A percentile compares a stretch with the other conserved stretches of the same genome.
phyloP scores from a whole-genome alignment of 2,113 vertebrate genomes.

The Vulpes vulpes region DNA sequence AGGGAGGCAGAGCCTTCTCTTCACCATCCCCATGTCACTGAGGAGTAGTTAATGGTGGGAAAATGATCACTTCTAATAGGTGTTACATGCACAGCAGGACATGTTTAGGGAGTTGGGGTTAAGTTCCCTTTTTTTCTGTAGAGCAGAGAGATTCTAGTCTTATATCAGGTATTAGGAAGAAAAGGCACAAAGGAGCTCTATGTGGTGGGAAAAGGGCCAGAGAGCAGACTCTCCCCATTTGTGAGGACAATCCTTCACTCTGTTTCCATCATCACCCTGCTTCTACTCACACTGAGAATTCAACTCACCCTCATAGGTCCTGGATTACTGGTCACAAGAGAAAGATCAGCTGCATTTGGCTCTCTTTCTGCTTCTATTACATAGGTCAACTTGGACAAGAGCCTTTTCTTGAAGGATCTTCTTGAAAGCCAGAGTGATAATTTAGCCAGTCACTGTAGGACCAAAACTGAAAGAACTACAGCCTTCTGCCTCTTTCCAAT shows the following conservation, averaged over 20 bases:
- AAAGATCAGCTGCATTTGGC: background rate
- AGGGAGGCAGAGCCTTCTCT: background rate
- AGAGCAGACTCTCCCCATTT: background rate
- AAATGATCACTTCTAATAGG: background rate
- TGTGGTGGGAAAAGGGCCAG: background rate
- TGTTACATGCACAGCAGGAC: background rate
- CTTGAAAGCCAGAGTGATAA: background rate
- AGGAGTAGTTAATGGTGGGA: background rate
- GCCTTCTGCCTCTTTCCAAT: background rate
- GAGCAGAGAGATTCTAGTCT: background rate
- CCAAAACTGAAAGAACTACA: background rate
- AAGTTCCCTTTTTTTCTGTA: background rate
- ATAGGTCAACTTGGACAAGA: background rate
- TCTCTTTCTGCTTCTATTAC: background rate
- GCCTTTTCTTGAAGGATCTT: background rate
- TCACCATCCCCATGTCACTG: background rate
- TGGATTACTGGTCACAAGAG: background rate
- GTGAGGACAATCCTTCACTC: background rate
- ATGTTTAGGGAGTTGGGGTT: background rate
- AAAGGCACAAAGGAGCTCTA: background rate
- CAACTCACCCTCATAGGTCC: background rate
- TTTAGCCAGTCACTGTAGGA: background rate
- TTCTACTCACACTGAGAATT: background rate
- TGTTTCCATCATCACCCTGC: background rate
- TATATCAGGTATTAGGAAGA: background rate